A percentile compares a stretch with the other conserved stretches of the same genome.
phyloP scores from a whole-genome alignment of 1,140 invertebrate species.

The Nasonia vitripennis region DNA sequence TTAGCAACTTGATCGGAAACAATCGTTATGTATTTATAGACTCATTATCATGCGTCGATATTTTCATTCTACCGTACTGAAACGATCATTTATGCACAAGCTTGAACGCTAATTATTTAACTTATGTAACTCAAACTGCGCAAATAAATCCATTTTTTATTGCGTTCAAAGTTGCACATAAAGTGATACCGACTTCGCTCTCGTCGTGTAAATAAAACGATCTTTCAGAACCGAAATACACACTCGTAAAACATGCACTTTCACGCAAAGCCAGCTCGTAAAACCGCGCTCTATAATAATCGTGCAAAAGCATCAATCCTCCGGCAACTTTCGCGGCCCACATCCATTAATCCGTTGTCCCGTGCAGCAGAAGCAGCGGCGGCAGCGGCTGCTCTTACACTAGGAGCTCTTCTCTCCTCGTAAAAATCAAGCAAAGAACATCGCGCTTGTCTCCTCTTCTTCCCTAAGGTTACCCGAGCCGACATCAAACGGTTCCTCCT shows the following conservation, averaged over 20 bases:
- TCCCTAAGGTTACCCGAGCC: conserved; percentile 8
- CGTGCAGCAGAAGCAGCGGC: too few relatives aligned
- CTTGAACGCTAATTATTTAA: too few relatives aligned
- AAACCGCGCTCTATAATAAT: background rate
- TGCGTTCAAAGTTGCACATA: too few relatives aligned
- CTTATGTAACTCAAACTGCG: too few relatives aligned
- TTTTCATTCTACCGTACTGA: too few relatives aligned
- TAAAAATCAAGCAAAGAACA: conserved; percentile 38
- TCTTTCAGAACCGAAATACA: background rate
- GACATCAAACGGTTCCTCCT: conserved; percentile 34
- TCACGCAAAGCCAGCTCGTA: background rate
- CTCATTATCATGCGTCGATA: too few relatives aligned
- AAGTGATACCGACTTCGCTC: background rate
- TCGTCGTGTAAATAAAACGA: background rate
- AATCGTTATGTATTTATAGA: too few relatives aligned
- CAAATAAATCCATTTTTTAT: background rate
- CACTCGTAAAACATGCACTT: conserved; percentile 1
- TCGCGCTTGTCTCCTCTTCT: background rate
- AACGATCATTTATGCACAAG: too few relatives aligned
- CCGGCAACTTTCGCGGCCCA: background rate
- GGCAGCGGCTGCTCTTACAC: too few relatives aligned
- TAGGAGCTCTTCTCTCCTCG: too few relatives aligned
- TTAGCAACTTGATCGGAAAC: too few relatives aligned
- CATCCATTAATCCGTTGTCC: conserved; percentile 20
- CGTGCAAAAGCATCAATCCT: background rate